Evolutionary conservation across 2,113 vertebrate genomes (phyloP).

Genomic region (Gallinago media): DNA sequence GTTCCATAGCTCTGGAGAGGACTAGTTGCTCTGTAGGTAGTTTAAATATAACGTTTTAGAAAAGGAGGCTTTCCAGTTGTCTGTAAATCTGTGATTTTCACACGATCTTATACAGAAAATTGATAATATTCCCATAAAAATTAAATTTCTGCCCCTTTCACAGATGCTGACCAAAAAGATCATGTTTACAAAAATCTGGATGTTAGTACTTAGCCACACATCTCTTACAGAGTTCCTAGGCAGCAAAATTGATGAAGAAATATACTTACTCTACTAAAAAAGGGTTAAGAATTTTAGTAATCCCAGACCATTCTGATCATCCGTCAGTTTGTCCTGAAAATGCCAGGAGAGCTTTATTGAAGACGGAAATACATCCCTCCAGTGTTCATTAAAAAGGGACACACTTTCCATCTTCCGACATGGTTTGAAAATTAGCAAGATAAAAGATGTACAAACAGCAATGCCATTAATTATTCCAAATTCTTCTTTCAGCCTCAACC

Average conservation of each 20-base stretch:
- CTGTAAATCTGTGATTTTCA: neutral
- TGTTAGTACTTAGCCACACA: neutral
- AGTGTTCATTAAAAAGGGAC: neutral
- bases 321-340: neutral
- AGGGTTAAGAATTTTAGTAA: neutral
- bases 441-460: neutral
- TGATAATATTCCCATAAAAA: neutral
- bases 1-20: neutral
- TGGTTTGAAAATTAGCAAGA: neutral
- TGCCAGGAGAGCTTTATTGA: neutral
- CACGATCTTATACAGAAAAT: neutral
- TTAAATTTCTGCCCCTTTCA: neutral
- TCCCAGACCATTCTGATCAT: neutral
- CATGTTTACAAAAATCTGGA: neutral
- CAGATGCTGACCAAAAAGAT: neutral
- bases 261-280: neutral
- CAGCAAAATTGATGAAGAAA: neutral
- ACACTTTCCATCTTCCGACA: neutral
- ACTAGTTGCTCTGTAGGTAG: neutral
- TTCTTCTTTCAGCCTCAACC: neutral
- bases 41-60: neutral
- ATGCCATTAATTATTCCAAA: neutral
- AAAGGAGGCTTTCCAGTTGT: neutral
- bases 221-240: neutral
- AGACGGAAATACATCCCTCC: neutral